Conservation (phyloP, 1,140 invertebrate species). For the Pentalonia nigronervosa region DNA sequence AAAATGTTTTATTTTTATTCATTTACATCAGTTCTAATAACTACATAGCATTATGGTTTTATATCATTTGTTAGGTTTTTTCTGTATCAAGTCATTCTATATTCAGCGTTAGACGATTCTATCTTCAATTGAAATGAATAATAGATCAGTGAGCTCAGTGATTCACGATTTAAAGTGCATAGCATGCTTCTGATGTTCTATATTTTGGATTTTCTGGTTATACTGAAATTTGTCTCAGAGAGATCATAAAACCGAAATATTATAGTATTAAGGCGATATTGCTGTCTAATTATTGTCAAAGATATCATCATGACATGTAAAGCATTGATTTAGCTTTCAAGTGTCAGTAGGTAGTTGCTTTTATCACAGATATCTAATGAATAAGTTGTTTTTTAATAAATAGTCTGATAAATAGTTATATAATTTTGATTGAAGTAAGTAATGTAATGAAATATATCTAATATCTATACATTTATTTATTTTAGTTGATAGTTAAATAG, state of each 20-base stretch:
- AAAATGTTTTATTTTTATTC: neutral
- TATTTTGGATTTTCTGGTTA: neutral
- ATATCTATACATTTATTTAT: too few relatives aligned
- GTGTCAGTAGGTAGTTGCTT: neutral
- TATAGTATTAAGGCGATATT: neutral
- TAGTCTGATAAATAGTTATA: neutral
- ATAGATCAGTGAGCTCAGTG: neutral
- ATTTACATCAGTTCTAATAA: neutral
- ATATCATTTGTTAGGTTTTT: neutral
- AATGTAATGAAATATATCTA: too few relatives aligned
- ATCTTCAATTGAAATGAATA: neutral
- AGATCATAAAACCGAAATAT: neutral
- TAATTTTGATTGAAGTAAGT: neutral
- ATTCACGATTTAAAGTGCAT: neutral
- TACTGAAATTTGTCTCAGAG: neutral
- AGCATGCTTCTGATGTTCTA: neutral
- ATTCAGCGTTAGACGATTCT: neutral
- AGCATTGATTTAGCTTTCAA: neutral
- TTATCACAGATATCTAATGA: neutral
- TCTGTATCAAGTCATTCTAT: neutral
- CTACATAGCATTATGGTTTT: neutral
- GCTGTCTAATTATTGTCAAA: neutral
- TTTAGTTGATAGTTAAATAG: too few relatives aligned
- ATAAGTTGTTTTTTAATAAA: neutral
- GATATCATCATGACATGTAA: neutral